Percentiles rank a stretch among this genome's conserved stretches.
Evolutionary conservation across 2,888 invertebrate genomes (phyloP).

Genomic region (Ernsta delagoae): DNA sequence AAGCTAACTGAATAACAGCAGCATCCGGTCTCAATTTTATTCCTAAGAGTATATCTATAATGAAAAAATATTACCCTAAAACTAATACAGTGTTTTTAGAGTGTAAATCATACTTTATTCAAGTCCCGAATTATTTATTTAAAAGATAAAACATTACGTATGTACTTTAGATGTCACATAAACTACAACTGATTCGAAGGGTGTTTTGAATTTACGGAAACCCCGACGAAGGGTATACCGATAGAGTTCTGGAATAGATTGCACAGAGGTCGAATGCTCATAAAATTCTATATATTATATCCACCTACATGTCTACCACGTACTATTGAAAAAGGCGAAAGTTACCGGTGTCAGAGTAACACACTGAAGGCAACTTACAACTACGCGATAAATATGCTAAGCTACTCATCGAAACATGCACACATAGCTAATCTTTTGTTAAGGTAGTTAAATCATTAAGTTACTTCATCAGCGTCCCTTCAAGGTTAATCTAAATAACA

Average conservation of each 20-base stretch:
- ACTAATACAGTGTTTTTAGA: background rate
- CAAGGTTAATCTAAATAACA: too few species aligned
- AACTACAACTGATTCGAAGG: slow-evolving; percentile 1
- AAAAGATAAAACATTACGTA: slow-evolving; percentile 3
- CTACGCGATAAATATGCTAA: too few species aligned
- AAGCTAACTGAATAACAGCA: too few species aligned
- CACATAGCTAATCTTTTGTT: too few species aligned
- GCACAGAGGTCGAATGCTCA: background rate
- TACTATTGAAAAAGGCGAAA: too few species aligned
- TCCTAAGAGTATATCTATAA: too few species aligned
- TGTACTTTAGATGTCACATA: slow-evolving; percentile 3
- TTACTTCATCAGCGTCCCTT: too few species aligned
- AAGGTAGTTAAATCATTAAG: too few species aligned
- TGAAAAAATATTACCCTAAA: too few species aligned
- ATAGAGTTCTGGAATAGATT: slow-evolving; percentile 10
- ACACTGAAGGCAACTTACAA: background rate
- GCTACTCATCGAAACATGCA: too few species aligned
- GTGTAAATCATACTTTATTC: background rate
- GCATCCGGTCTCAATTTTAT: too few species aligned
- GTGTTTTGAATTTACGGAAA: slow-evolving; percentile 9
- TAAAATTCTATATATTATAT: background rate
- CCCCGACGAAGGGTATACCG: background rate
- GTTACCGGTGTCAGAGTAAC: background rate
- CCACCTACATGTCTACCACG: too few species aligned
- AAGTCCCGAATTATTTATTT: slow-evolving; percentile 2